Evolutionary conservation across 2,888 invertebrate species (phyloP).

Genomic region (Meta bourneti): DNA sequence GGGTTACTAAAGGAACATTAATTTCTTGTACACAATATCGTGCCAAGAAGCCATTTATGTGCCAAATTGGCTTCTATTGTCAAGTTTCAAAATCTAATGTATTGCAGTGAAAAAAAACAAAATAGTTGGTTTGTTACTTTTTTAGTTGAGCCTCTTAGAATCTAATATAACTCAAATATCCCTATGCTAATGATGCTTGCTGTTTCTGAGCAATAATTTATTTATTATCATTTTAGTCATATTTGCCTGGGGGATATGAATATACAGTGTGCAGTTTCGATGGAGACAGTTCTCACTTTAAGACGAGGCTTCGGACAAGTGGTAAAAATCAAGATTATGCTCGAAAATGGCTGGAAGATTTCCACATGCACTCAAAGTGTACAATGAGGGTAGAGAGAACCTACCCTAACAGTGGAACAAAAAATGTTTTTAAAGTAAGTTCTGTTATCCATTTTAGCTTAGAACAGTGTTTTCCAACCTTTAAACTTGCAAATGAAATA

Average conservation of each 20-base stretch:
- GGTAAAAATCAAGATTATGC: slow-evolving; percentile 66
- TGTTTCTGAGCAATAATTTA: background rate
- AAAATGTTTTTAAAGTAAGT: slow-evolving; percentile 73
- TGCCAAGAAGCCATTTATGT: too few relatives aligned
- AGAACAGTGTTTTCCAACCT: too few relatives aligned
- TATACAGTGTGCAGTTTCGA: slow-evolving; percentile 68
- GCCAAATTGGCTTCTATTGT: too few relatives aligned
- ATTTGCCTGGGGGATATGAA: slow-evolving; percentile 64
- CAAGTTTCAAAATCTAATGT: too few relatives aligned
- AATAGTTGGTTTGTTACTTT: too few relatives aligned
- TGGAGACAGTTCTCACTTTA: slow-evolving; percentile 58
- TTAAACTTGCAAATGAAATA: too few relatives aligned
- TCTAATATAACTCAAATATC: too few relatives aligned
- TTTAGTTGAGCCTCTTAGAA: too few relatives aligned
- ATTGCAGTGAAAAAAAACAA: too few relatives aligned
- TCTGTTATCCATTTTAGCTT: too few relatives aligned
- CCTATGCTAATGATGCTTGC: background rate
- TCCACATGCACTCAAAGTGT: slow-evolving; percentile 73
- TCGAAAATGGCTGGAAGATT: slow-evolving; percentile 73
- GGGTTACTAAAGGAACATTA: too few relatives aligned
- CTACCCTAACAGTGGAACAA: slow-evolving; percentile 73
- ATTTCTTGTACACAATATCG: too few relatives aligned
- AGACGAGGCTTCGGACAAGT: slow-evolving; percentile 62
- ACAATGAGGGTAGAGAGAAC: slow-evolving; percentile 74
- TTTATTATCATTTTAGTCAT: slow-evolving; percentile 55